Evolutionary conservation across 2,888 invertebrate genomes (phyloP), one percentile per base, ranked within the genome.

Genomic region (Oxyteleia sp.): DNA sequence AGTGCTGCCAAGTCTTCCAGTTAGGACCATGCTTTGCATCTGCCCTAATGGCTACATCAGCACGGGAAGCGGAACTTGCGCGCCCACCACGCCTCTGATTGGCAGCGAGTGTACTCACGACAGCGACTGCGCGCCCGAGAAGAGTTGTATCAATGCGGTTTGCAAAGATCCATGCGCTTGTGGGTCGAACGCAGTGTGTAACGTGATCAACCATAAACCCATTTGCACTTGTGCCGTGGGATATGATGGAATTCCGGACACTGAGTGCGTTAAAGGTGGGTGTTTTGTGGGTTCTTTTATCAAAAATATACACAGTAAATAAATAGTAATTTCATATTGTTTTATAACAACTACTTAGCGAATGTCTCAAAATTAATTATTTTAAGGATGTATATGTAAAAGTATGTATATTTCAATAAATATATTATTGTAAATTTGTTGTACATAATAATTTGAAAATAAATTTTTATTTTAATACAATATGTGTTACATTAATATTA

Each of bases 21-120:
- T 98, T 4, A 95, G 98, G 83, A 98, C 98, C 0, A 97, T 98
- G 97, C 95, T 97, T 38, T 98, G 98, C 91, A 95, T 97, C 2
- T 98, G 98, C 89, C 97, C 98, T 23, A 96, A 97, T 61, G 98
- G 98, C 15, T 98, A 97, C 89, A 95, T 97, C 2, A 97, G 97
- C 93, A 96, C 96, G 85, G 98, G 97, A 69, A 96, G 96, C 86
- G 97, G 97, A 57, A 95, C 96, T 43, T 97, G 98, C 90, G 95
- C 96, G 79, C 96, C 97, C 1, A 96, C 96, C n/a, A 95, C 95
- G 43, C 94, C 96, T 0, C 93, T 96, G 4, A 91, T 94, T 7
- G 94, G 95, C 57, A 94, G 95, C 2, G 96, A 95, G 63, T 98
- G 98, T 91, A 95, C 95, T 86, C 94, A 95, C 2, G 97, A 98